Base-by-base conservation (phyloP, 2,888 invertebrate species). In the Limnephilus lunatus region DNA sequence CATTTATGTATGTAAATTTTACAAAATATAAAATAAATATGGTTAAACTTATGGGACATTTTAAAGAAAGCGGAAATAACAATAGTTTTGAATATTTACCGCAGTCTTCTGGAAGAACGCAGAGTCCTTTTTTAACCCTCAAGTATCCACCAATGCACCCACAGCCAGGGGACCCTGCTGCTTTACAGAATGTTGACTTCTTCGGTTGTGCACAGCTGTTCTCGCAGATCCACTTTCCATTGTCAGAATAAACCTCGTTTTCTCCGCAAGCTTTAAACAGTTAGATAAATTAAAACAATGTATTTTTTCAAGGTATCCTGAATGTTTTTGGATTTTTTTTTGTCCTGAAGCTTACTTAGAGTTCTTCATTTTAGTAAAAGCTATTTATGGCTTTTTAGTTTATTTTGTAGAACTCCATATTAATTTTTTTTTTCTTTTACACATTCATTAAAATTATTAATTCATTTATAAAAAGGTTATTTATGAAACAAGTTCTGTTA, bases 81-180 rank as follows among this genome's bases (percentile, higher is more conserved):
- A 7, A 25, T 7, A 53, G 53, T 53, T 19, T 15, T 5, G 19
- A 82, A 88, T 31, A 68, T n/a, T 92, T 53, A 92, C 92, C 90
- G 68, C 93, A 93, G 7, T 93, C 39, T 89, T 44, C 68, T 44
- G 93, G 91, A 30, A 85, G 86, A 32, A 93, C 93, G 48, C 93
- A 93, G 14, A 44, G 12, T 5, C 90, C 90, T 31, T 53, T n/a
- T n/a, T 81, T 83, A n/a, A 90, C 92, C 39, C 90, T 82, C 85
- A 93, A 35, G 53, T 90, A 93, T 11, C 91, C 92, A 5, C 39
- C 80, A 19, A 9, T 35, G 85, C 93, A 93, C 3, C 92, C 85
- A 81, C 93, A 93, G 14, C 93, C 93, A 25, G 92, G 32, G 31
- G 30, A 31, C n/a, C 90, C 91, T 25, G 44, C 81, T 15, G 86